Conservation (phyloP, 2,113 vertebrate species). For the Raphicerus campestris region DNA sequence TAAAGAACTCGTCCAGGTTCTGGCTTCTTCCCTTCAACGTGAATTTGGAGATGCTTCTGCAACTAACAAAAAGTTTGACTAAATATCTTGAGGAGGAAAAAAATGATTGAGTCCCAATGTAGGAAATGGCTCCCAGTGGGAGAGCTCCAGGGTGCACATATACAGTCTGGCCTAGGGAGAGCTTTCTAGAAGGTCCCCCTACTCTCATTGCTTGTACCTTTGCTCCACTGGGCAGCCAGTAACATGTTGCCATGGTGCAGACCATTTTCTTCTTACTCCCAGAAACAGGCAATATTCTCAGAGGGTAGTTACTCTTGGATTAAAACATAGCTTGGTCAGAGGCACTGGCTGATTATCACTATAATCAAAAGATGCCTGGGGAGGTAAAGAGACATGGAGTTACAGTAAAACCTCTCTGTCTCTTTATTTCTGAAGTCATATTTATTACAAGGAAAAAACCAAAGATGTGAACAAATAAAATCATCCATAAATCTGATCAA, state of each 20-base stretch:
- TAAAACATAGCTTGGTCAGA: neutral
- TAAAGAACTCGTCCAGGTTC: neutral
- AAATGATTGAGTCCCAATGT: neutral
- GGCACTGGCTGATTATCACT: neutral
- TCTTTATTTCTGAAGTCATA: neutral
- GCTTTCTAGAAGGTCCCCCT: neutral
- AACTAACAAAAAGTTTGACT: neutral
- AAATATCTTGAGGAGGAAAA: neutral
- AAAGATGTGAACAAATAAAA: neutral
- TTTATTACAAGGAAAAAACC: neutral
- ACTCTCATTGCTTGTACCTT: neutral
- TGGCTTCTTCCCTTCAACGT: neutral
- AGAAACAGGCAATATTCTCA: neutral
- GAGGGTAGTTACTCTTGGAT: neutral
- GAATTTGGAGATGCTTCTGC: neutral
- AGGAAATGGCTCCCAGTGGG: neutral
- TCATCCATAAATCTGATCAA: neutral
- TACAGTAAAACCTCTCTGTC: neutral
- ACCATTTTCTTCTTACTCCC: neutral
- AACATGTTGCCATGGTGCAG: neutral
- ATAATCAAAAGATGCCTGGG: too few species aligned
- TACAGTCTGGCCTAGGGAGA: neutral
- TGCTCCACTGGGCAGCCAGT: neutral
- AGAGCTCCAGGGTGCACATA: neutral
- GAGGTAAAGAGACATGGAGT: neutral